phyloP scores from a whole-genome alignment of 1,140 invertebrate species.

The Orius insidiosus region DNA sequence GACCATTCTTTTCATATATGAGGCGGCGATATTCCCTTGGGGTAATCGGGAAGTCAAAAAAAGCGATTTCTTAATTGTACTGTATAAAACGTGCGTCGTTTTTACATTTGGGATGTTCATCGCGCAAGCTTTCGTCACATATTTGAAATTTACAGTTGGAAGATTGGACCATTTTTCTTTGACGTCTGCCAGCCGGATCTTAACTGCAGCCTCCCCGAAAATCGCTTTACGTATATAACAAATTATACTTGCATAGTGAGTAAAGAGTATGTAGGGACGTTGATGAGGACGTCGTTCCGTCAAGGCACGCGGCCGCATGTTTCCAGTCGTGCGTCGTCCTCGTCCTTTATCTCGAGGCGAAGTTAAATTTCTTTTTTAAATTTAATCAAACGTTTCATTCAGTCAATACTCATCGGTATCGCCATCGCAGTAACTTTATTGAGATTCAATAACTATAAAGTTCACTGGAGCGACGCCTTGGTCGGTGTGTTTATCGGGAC shows the following conservation, averaged over 20 bases:
- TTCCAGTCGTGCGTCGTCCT: too few relatives aligned
- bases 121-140: too few relatives aligned
- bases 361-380: slow-evolving; percentile 57
- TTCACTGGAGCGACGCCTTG: slow-evolving; percentile 82
- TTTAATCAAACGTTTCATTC: slow-evolving; percentile 55
- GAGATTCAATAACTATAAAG: slow-evolving; percentile 85
- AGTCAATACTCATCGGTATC: slow-evolving; percentile 50
- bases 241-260: slow-evolving; percentile 40
- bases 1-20: too few relatives aligned
- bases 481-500: slow-evolving; percentile 43
- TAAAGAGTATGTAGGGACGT: slow-evolving; percentile 47
- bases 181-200: slow-evolving; percentile 47
- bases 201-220: slow-evolving; percentile 9
- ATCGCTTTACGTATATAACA: slow-evolving; percentile 35
- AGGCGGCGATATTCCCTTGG: too few relatives aligned
- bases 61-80: too few relatives aligned
- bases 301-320: too few relatives aligned
- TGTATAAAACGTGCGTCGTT: too few relatives aligned
- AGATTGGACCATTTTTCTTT: slow-evolving; percentile 83
- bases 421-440: slow-evolving; percentile 69
- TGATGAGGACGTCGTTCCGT: slow-evolving; percentile 25
- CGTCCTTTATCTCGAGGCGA: slow-evolving; percentile 49
- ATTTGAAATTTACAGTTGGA: slow-evolving; percentile 70
- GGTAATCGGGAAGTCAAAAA: too few relatives aligned
- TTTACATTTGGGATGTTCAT: too few relatives aligned